phyloP scores from a whole-genome alignment of 2,113 vertebrate species.

The Podilymbus podiceps region DNA sequence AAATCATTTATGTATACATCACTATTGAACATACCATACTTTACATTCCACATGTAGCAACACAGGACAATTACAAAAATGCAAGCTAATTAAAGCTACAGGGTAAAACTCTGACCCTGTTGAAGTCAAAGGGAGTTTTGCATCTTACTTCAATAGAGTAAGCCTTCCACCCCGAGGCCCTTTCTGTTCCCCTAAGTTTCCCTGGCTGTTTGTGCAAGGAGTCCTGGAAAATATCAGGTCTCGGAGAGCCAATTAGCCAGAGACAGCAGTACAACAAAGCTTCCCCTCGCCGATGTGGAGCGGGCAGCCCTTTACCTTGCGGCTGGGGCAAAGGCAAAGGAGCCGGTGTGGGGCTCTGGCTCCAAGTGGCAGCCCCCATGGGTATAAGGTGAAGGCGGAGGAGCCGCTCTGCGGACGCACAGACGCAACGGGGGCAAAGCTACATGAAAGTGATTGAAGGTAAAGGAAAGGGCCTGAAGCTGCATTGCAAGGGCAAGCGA shows the following conservation, averaged over 20 bases:
- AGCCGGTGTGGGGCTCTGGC: not conserved
- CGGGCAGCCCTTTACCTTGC: not conserved
- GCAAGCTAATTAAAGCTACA: constrained; percentile 44
- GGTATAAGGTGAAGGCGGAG: not conserved
- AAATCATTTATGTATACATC: constrained; percentile 14
- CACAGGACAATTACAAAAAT: not conserved
- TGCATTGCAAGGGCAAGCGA: not conserved
- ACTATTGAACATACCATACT: not conserved
- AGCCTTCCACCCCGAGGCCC: not conserved
- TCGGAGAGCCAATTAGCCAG: constrained; percentile 18
- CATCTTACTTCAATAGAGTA: constrained; percentile 17
- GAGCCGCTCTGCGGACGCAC: not conserved
- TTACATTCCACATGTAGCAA: not conserved
- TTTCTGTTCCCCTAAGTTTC: not conserved
- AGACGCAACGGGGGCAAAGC: not conserved
- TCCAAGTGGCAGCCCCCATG: not conserved
- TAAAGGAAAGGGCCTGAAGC: not conserved
- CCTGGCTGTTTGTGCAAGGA: not conserved
- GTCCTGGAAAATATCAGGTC: constrained; percentile 42
- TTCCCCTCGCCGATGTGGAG: rapidly evolving
- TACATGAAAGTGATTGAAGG: not conserved
- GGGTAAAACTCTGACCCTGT: not conserved
- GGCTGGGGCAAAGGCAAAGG: too few species aligned
- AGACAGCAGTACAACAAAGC: not conserved
- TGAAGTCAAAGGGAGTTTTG: constrained; percentile 30